These are phyloP conservation scores for Mormyrops attenuatus DNA, from an alignment of 2,797 vertebrate species.

Conservation along the genomic window DNA sequence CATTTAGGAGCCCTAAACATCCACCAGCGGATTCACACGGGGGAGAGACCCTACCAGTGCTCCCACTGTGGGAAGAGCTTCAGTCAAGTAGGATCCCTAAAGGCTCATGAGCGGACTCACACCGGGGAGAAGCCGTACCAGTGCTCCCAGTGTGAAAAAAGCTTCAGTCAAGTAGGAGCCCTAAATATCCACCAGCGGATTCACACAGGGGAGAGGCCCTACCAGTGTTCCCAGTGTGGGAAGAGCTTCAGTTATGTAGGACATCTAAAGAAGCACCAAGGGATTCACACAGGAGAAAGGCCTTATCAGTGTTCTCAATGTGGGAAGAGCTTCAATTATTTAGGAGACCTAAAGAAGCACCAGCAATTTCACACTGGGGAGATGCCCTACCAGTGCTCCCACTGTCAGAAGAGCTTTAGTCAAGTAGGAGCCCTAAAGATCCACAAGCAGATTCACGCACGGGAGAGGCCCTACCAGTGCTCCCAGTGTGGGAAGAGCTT, in stretches of 20 bases:
- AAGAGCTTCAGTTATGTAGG: neutral
- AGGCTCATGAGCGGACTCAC: neutral
- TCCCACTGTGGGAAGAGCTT: neutral
- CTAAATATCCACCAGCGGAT: neutral
- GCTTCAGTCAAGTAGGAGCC: neutral
- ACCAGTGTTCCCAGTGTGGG: neutral
- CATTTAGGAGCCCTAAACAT: neutral
- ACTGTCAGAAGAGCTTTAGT: too few relatives aligned
- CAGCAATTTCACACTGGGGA: too few relatives aligned
- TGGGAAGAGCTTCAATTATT: neutral
- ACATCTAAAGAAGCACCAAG: neutral
- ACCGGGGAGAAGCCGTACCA: neutral
- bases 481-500: too few relatives aligned
- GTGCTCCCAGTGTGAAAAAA: neutral
- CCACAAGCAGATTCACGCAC: too few relatives aligned
- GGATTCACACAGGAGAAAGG: neutral
- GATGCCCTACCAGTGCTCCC: too few relatives aligned
- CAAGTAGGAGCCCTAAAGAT: too few relatives aligned
- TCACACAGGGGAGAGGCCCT: neutral
- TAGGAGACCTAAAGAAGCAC: too few relatives aligned
- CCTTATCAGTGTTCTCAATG: neutral
- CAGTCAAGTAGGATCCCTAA: neutral
- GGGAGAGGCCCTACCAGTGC: too few relatives aligned
- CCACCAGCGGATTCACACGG: neutral
- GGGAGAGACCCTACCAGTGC: neutral